Base-by-base conservation (phyloP, 2,888 invertebrate species). In the Sturmia bella region DNA sequence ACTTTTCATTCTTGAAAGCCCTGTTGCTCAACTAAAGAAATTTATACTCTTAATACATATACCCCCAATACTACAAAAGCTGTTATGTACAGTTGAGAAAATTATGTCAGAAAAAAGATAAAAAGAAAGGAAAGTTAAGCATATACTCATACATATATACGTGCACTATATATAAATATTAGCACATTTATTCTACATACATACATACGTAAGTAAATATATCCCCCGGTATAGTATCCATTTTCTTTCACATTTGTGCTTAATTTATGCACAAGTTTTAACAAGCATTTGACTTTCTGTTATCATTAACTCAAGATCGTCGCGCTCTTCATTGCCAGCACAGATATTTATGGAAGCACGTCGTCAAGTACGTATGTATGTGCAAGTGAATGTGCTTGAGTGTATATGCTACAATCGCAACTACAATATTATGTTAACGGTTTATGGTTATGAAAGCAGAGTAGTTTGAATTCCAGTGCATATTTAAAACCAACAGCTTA, bases 221-320 rank as follows among this genome's bases (percentile, higher is more conserved):
- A n/a, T 56, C 45, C 56, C 37, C 66, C 41, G 57, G 66, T 64
- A 56, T 56, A 21, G 41, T n/a, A 48, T 21, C 56, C 61, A 11
- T 39, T 39, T 52, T 21, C 48, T 15, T 70, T 61, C 21, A 15
- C 32, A 37, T 32, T 13, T 21, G 43, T 32, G 32, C 32, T 43
- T 70, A 76, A 76, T 64, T 80, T 72, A 80, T 80, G 75, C 75
- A 59, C 43, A 66, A 80, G 66, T 64, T 66, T 57, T 32, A 72
- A 80, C 57, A 64, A 72, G 66, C 70, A 61, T 70, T 76, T 76
- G 59, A 76, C 80, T 59, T 76, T 76, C 59, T 80, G 70, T 59
- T 59, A 70, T 73, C 72, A 69, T 72, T 80, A 75, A 48, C 59
- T 48, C 43, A 76, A 76, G 70, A 72, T 80, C 66, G 66, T 76